Base-by-base conservation (phyloP, 2,797 vertebrate species). In the Chaunax sp. region DNA sequence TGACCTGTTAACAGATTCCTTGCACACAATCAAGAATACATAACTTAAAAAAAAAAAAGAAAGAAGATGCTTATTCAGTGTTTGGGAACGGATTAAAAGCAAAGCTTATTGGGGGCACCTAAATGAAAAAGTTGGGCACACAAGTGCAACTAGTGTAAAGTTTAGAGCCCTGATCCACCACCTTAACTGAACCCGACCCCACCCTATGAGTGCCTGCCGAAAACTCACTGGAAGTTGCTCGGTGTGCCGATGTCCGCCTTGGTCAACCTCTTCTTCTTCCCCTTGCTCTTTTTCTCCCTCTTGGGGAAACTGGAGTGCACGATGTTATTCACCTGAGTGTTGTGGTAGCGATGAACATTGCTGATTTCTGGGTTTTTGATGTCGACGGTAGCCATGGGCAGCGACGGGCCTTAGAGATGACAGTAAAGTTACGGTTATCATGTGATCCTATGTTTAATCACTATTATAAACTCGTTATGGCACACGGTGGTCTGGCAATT, bases 241-340 rank as follows among this genome's bases (percentile, higher is more conserved):
- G 98, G 97, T 0, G 97, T 98, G 86, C 98, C 98, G 82, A 99
- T 99, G 92, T 99, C 98, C 7, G 96, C 94, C 89, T 99, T 99
- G 64, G 97, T 97, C 89, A 99, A 83, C 85, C 86, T 96, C 88
- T 98, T 99, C 91, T 96, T 98, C 92, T 98, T 98, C 69, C 90
- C 72, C 90, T 97, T 99, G 80, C 87, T 92, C 90, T 98, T 98
- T 75, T 97, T 97, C 85, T 92, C 90, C 75, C 87, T 90, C 95
- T 95, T 97, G 88, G 89, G 94, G 87, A 98, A 95, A n/a, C 93
- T 93, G 87, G 93, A 93, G 89, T 95, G 95, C 40, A 95, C 88
- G 11, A 97, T 95, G 88, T 95, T 96, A 92, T 97, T 98, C 86
- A 95, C 61, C 94, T 97, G 96, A 79, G 94, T 91, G 92, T 94